Base-by-base conservation (phyloP, 2,797 vertebrate species). In the Eulemur rubriventer region DNA sequence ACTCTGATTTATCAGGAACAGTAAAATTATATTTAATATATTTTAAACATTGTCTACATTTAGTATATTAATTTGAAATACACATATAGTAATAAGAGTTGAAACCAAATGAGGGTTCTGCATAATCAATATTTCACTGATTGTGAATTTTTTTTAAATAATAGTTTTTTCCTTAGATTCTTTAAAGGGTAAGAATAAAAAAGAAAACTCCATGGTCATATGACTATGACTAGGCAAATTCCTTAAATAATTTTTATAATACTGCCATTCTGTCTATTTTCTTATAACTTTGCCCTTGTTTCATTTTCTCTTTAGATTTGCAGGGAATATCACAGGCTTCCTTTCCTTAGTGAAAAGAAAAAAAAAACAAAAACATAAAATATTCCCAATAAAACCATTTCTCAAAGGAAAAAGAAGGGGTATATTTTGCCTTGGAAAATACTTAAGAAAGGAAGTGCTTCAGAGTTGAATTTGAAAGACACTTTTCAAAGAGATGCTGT, bases 351-450 rank as follows among this genome's bases (percentile, higher is more conserved):
- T 35, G 67, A 70, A 94, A 95, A 90, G 7, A 76, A 38, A 35
- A 43, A 35, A 43, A 81, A 61, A 35, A 7, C 55, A 20, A 46
- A 59, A 57, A 14, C 28, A 78, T 48, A 70, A 91, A 57, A 86
- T 52, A 55, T 14, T 63, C 48, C 35, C 83, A 30, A 95, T 84
- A 87, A 89, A 97, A 93, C 10, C 6, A 46, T 76, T 97, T 90
- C 38, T 46, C 26, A 95, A 82, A 80, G 59, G 26, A 87, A 89
- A 96, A 91, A 91, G 2, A 63, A 75, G 7, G 6, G 12, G 0
- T 41, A 43, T 84, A 33, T 87, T 96, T 91, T 96, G 14, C 33
- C 43, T 95, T 95, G 50, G 83, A 95, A 96, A 73, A 65, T 81
- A 67, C 24, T 76, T 73, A 90, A 46, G 16, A 95, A 91, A 55